A percentile compares a stretch with the other conserved stretches of the same genome.
Conservation (phyloP, 1,140 invertebrate species). For the Papilio helenus region DNA sequence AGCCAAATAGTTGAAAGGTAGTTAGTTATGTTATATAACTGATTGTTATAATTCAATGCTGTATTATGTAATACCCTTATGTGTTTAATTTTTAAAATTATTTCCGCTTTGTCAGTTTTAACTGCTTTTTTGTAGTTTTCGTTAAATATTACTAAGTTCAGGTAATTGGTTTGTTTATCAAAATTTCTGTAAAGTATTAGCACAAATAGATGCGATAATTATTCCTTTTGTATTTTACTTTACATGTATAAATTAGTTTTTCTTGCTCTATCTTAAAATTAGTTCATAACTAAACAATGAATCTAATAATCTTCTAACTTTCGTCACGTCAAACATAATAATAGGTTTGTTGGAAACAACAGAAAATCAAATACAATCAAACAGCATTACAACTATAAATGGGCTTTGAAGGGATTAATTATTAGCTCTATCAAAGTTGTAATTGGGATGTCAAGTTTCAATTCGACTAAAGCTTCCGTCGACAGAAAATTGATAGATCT, state of each 20-base stretch:
- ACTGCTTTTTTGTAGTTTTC: neutral
- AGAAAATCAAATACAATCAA: conserved; percentile 23
- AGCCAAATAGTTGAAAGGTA: conserved; percentile 7
- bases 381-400: conserved; percentile 28
- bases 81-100: neutral
- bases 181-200: neutral
- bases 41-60: neutral
- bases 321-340: conserved; percentile 3
- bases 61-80: neutral
- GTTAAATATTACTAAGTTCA: neutral
- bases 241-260: neutral
- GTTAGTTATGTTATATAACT: neutral
- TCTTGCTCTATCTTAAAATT: neutral
- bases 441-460: conserved; percentile 38
- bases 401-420: conserved; percentile 35
- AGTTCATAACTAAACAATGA: neutral
- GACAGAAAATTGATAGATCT: conserved; percentile 32
- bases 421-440: conserved; percentile 33
- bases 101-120: neutral
- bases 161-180: neutral
- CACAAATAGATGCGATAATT: neutral
- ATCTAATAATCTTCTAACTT: neutral
- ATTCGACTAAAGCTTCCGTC: conserved; percentile 29
- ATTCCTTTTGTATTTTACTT: neutral
- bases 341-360: neutral